Conservation (phyloP, 2,797 vertebrate species). For the Morelia viridis region DNA sequence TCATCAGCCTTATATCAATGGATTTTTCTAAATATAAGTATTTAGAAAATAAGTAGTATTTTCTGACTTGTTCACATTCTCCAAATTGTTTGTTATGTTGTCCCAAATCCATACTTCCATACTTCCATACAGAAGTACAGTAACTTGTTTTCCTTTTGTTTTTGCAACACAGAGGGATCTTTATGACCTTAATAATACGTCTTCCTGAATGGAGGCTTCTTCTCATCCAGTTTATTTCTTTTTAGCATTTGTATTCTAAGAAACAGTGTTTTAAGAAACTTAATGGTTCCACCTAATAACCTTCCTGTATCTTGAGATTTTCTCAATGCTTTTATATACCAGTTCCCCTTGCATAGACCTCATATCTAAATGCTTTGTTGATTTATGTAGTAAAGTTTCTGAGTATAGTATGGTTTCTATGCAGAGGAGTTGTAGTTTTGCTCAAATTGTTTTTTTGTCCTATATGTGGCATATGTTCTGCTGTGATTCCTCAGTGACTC, state of each 20-base stretch:
- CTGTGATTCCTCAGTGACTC: conserved; percentile 20
- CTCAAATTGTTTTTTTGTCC: neutral
- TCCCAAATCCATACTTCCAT: neutral
- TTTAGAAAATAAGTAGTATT: neutral
- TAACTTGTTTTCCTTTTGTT: neutral
- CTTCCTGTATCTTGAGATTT: neutral
- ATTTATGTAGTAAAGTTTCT: neutral
- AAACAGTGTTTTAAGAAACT: neutral
- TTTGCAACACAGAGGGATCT: neutral
- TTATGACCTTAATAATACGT: neutral
- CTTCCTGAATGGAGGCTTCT: neutral
- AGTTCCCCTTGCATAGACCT: neutral
- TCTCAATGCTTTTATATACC: neutral
- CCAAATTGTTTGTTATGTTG: neutral
- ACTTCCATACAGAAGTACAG: neutral
- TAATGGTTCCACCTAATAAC: neutral
- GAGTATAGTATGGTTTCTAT: neutral
- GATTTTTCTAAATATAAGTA: neutral
- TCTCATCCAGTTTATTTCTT: neutral
- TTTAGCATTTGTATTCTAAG: neutral
- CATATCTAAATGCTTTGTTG: neutral
- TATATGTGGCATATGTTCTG: neutral
- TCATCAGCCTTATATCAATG: neutral
- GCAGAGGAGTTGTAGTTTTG: neutral
- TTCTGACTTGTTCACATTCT: neutral